Base-by-base conservation (phyloP, 37 sponge, comb jelly and placozoan genomes). In the Bolinopsis microptera region DNA sequence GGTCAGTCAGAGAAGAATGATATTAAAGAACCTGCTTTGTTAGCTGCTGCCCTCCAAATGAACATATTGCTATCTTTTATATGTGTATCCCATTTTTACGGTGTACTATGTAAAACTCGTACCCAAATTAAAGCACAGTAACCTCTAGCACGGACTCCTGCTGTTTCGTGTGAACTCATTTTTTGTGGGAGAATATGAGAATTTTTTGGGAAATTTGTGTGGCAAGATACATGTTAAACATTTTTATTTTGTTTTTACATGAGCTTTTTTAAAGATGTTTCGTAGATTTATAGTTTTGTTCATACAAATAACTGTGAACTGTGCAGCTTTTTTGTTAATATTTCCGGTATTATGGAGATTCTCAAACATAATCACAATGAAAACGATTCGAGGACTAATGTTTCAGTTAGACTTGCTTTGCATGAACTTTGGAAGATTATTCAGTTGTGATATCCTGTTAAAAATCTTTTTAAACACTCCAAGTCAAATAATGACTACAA, bases 171-270 rank as follows among this genome's bases (percentile, higher is more conserved):
- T 13, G 61, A 48, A 18, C 5, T 48, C 61, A 13, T 48, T 48
- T n/a, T 18, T 48, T 48, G 61, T 48, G 9, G 13, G 61, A 13
- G 61, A 48, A 48, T 13, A 13, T 13, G 61, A 5, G 61, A 48
- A 13, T 18, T 48, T 48, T 48, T 48, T 48, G 61, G 61, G 61
- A 48, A 48, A 48, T 48, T 48, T 48, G 61, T 48, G 61, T 48
- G 61, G 61, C 61, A 48, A 48, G 61, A 48, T 48, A 48, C 9
- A 48, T 48, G 61, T 48, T 48, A 48, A 48, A 32, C 80, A 32
- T 77, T 77, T 77, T 77, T 77, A 77, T 32, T 77, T 77, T 77
- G 80, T 77, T 77, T 77, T 77, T 77, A 77, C 80, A 35, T 16
- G 37, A 77, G 21, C 32, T 77, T 77, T 77, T 77, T 35, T 77